These are phyloP conservation scores for Ginglymostoma cirratum DNA, from an alignment of 2,113 vertebrate genomes.

Conservation along the genomic window DNA sequence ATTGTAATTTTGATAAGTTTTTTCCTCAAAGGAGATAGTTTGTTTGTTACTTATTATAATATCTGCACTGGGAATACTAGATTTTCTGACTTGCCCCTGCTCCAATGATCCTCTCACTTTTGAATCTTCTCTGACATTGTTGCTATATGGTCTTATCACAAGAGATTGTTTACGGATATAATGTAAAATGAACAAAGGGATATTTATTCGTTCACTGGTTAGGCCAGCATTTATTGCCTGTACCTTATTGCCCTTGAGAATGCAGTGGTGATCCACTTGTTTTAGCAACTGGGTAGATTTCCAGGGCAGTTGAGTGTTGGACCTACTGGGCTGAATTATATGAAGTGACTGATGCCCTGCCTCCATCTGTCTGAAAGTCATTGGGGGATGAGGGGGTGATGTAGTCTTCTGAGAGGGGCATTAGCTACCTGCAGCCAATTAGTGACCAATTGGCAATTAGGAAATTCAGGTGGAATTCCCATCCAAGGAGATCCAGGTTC, in stretches of 20 bases:
- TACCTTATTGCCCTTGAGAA: not conserved
- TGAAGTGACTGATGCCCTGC: not conserved
- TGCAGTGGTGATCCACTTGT: not conserved
- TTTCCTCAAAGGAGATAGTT: not conserved
- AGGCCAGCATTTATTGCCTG: not conserved
- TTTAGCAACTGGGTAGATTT: not conserved
- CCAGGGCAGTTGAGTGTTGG: not conserved
- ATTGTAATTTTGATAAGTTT: slow-evolving; percentile 16
- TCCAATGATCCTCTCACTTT: not conserved
- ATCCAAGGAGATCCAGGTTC: too few species aligned
- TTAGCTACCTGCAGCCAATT: not conserved
- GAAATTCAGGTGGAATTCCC: not conserved
- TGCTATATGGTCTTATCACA: not conserved
- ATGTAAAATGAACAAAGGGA: not conserved
- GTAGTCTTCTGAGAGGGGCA: too few species aligned
- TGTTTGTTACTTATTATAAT: not conserved
- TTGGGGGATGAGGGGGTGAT: too few species aligned
- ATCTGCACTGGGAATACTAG: slow-evolving; percentile 6
- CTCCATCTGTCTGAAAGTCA: too few species aligned
- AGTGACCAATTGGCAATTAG: not conserved
- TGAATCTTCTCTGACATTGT: not conserved
- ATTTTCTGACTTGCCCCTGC: not conserved
- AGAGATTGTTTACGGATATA: not conserved
- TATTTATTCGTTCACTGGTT: not conserved
- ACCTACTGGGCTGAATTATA: not conserved